Conservation (phyloP, 2,888 invertebrate genomes). For the Mechanitis mazaeus region DNA sequence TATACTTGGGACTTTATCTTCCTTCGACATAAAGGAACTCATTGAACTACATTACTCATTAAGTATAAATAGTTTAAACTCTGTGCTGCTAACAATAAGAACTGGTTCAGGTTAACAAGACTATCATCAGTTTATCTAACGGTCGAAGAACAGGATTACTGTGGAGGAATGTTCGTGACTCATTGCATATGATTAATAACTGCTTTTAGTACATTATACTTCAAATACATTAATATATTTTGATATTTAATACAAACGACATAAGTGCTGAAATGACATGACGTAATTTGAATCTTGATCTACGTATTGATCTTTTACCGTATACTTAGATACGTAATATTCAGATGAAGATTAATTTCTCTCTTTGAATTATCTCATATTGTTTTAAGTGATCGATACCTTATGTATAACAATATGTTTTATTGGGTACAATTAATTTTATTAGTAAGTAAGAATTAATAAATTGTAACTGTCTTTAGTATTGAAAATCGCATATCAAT, state of each 20-base stretch:
- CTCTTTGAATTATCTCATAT: conserved; percentile 33
- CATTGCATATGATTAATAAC: conserved; percentile 42
- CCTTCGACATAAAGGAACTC: conserved; percentile 7
- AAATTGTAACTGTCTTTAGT: too few species aligned
- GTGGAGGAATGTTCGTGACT: conserved; percentile 34
- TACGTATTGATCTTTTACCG: conserved; percentile 25
- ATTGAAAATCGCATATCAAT: too few species aligned
- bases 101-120: conserved; percentile 7
- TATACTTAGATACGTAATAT: conserved; percentile 29
- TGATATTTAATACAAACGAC: neutral
- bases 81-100: conserved; percentile 1
- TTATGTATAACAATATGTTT: neutral
- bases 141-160: conserved; percentile 31
- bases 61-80: neutral
- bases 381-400: conserved; percentile 13
- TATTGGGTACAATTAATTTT: too few species aligned
- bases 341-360: conserved; percentile 37
- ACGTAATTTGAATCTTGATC: conserved; percentile 27
- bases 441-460: neutral
- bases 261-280: conserved; percentile 13
- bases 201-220: conserved; percentile 25
- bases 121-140: conserved; percentile 25
- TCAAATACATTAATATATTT: conserved; percentile 8
- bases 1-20: neutral
- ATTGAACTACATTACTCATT: conserved; percentile 7